Conservation (phyloP, 2,113 vertebrate genomes). For the Phyllopteryx taeniolatus region DNA sequence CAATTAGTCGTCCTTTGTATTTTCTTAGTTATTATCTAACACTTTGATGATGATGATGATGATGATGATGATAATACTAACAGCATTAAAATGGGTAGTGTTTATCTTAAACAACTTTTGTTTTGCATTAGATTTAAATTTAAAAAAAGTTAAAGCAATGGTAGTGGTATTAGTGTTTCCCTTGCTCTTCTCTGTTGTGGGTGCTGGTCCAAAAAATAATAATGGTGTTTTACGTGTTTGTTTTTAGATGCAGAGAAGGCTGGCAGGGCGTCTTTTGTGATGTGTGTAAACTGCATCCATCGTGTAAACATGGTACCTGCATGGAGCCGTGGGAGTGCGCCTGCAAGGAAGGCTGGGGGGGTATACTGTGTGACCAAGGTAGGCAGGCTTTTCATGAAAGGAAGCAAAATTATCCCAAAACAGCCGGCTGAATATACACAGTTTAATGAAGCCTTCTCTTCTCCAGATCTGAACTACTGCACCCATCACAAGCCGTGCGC, state of each 20-base stretch:
- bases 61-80: no score
- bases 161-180: not conserved
- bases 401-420: not conserved
- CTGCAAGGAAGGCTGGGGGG: conserved; percentile 97
- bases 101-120: not conserved
- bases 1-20: no score
- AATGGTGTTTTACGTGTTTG: not conserved
- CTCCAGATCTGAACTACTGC: conserved; percentile 97
- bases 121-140: not conserved
- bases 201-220: not conserved
- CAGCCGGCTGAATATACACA: not conserved
- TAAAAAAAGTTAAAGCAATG: not conserved
- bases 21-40: no score
- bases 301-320: conserved; percentile 95
- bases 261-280: conserved; percentile 92
- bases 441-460: not conserved
- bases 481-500: conserved; percentile 93
- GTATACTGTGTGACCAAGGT: conserved; percentile 97
- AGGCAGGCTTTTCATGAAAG: not conserved
- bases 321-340: conserved; percentile 85
- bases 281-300: conserved; percentile 87
- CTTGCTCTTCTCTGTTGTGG: not conserved
- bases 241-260: conserved; percentile 84
- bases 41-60: no score
- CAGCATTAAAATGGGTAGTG: no score